Evolutionary conservation across 2,888 invertebrate genomes (phyloP), one percentile per base, ranked within the genome.

Genomic region (Branchipolynoe longqiensis): DNA sequence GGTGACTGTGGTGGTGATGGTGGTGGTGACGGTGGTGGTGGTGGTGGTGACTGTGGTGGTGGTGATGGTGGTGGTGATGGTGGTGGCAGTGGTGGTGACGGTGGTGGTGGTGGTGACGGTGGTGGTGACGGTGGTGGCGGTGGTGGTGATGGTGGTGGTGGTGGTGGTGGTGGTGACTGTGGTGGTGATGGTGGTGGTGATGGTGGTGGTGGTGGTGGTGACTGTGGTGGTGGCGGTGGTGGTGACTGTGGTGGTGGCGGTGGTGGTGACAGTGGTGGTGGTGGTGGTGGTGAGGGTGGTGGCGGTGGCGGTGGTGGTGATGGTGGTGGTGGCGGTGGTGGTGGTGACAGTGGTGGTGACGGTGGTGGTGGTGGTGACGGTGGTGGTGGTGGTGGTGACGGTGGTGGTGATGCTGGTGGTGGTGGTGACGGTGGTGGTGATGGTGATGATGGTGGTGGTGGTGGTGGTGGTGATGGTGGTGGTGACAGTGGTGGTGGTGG

Each of bases 111-210:
- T 12, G 54, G 54, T 54, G 54, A 22, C 22, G 14, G 54, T 12
- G 54, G 14, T 54, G 54, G 14, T 12, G 54, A 18, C 14, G 54
- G 14, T 14, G 54, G 54, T 12, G 54, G 14, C 22, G 22, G 14
- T 14, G 54, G 14, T 54, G 54, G 14, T 12, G 54, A 18, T 14
- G 54, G 14, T 12, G 54, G 14, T 14, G 54, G 14, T 12, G 54
- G 14, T 12, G 14, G 54, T 12, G 14, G 54, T 14, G 54, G 54
- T 54, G 54, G 54, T 54, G 54, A 22, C 22, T 12, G 54, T 54
- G 54, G 22, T 54, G 54, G 54, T 54, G 54, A 54, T 54, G 54
- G 54, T 54, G 54, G 54, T 54, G 54, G 22, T 54, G 54, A 54
- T 54, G 54, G 54, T 14, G 54, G 54, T 54, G 14, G 54, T 54